phyloP scores from a whole-genome alignment of 2,113 vertebrate genomes.

The Dipodomys spectabilis region DNA sequence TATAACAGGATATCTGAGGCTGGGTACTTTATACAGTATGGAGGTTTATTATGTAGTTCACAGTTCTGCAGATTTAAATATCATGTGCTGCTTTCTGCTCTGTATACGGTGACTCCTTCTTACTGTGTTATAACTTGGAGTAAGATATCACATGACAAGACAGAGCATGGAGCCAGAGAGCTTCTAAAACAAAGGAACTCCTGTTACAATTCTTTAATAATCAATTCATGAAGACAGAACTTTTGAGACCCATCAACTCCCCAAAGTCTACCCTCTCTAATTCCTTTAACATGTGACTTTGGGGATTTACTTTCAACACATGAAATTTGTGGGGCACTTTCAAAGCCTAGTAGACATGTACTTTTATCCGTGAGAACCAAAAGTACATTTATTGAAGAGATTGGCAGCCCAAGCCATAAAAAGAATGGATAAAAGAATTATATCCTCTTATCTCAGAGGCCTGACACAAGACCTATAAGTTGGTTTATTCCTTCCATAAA shows the following conservation, averaged over 20 bases:
- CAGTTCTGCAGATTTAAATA: not conserved
- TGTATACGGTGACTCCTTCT: not conserved
- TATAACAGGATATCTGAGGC: not conserved
- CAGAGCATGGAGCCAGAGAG: not conserved
- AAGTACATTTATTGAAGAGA: not conserved
- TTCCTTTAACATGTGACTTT: not conserved
- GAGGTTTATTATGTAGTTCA: not conserved
- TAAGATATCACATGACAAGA: not conserved
- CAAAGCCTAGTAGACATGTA: not conserved
- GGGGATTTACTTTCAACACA: not conserved
- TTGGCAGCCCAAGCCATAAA: not conserved
- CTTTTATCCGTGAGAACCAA: not conserved
- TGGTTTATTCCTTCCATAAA: not conserved
- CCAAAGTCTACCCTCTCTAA: not conserved
- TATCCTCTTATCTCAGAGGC: not conserved
- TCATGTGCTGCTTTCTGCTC: not conserved
- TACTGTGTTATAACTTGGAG: not conserved
- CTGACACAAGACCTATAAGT: not conserved
- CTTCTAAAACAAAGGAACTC: not conserved
- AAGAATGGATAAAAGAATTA: not conserved
- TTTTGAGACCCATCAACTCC: not conserved
- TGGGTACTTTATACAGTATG: not conserved
- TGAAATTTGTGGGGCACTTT: not conserved
- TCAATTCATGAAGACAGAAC: not conserved
- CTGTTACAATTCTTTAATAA: not conserved